Evolutionary conservation across 23 tunicate genomes (phyloP).

Genomic region (Diplosoma virens): DNA sequence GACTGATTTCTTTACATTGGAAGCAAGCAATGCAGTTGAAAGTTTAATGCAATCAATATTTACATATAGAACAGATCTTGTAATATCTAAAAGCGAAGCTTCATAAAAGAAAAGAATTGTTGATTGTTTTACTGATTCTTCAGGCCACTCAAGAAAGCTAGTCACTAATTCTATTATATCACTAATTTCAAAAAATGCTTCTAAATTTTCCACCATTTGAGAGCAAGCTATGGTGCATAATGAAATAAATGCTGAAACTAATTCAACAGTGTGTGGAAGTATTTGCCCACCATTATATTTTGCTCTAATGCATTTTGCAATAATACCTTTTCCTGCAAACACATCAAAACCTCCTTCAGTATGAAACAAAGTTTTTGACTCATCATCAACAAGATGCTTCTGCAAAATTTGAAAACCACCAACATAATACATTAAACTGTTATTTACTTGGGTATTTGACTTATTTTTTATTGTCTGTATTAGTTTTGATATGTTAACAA

Average conservation of each 20-base stretch:
- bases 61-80: conserved; percentile 6
- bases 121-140: conserved; percentile 56
- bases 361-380: conserved; percentile 71
- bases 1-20: conserved; percentile 39
- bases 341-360: conserved; percentile 68
- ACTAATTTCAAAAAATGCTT: neutral
- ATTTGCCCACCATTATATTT: neutral
- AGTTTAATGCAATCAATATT: conserved; percentile 25
- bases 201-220: conserved; percentile 47
- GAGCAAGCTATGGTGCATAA: conserved; percentile 50
- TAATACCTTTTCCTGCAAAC: conserved; percentile 35
- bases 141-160: conserved; percentile 45
- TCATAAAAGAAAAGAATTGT: conserved; percentile 60
- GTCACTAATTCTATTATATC: conserved; percentile 30
- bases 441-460: conserved; percentile 22
- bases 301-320: conserved; percentile 33
- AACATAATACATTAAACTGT: conserved; percentile 55
- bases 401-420: conserved; percentile 65
- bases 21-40: conserved; percentile 6
- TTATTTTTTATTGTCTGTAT: conserved; percentile 33
- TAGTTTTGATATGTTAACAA: conserved; percentile 38
- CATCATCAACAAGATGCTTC: conserved; percentile 17
- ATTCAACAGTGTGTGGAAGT: conserved; percentile 31
- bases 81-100: conserved; percentile 33
- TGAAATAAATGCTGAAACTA: conserved; percentile 48